Conservation (phyloP, 2,888 invertebrate genomes). For the Cantharis nigra region DNA sequence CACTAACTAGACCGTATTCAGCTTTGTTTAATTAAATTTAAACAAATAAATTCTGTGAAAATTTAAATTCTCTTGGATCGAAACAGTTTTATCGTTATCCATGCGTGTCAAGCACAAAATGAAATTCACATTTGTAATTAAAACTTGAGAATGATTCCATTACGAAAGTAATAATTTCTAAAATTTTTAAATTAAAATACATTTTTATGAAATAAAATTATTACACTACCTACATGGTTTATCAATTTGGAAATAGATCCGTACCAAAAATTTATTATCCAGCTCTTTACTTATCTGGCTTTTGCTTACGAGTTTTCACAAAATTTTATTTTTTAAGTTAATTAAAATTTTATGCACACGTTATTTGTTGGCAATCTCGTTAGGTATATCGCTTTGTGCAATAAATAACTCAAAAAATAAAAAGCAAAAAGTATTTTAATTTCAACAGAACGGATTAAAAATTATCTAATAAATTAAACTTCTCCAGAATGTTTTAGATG, state of each 20-base stretch:
- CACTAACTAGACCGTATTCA: background rate
- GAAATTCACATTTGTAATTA: background rate
- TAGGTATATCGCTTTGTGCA: background rate
- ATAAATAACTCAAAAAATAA: background rate
- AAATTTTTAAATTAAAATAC: background rate
- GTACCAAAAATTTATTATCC: background rate
- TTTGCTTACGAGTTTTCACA: background rate
- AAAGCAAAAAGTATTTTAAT: background rate
- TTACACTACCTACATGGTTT: background rate
- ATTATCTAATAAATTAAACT: background rate
- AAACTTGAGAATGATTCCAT: background rate
- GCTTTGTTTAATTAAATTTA: background rate
- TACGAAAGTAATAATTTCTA: background rate
- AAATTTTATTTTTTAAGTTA: background rate
- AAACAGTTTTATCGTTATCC: background rate
- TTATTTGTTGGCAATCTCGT: background rate
- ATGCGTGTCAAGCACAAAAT: background rate
- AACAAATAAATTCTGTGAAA: background rate
- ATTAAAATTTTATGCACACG: background rate
- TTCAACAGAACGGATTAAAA: background rate
- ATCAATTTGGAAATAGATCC: background rate
- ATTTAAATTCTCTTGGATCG: background rate
- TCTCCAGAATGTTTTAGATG: background rate
- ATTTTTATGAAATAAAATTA: background rate
- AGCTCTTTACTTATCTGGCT: background rate